phyloP scores from a whole-genome alignment of 2,888 invertebrate genomes.

The Drosophila peninsularis region DNA sequence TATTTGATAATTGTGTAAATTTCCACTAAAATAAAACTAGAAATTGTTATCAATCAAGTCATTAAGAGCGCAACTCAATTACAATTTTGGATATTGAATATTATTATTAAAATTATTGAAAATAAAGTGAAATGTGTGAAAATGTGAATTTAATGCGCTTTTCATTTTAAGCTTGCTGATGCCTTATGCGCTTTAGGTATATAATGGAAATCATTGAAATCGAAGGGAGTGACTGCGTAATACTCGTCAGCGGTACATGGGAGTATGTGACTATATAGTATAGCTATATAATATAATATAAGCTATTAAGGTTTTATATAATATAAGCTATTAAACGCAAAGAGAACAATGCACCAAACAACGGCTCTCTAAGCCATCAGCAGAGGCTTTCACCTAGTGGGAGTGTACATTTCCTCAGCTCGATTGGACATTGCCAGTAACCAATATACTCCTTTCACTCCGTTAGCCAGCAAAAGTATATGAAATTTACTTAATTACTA shows the following conservation, averaged over 20 bases:
- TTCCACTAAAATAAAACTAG: slow-evolving; percentile 23
- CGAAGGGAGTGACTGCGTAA: not conserved
- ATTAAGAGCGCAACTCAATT: slow-evolving; percentile 17
- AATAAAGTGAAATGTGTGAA: slow-evolving; percentile 1
- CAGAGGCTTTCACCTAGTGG: no score
- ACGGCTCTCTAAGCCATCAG: no score
- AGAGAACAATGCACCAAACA: no score
- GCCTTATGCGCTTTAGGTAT: not conserved
- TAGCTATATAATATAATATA: no score
- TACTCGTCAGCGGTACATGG: not conserved
- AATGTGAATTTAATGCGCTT: not conserved
- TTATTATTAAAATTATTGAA: not conserved
- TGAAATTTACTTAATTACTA: not conserved
- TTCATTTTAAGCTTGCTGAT: not conserved
- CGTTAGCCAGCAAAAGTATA: not conserved
- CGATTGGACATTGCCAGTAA: no score
- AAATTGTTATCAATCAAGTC: slow-evolving; percentile 13
- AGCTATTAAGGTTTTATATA: no score
- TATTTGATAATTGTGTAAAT: slow-evolving; percentile 26
- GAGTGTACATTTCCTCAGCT: no score
- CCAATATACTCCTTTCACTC: not conserved
- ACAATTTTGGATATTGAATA: slow-evolving; percentile 2
- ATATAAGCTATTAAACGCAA: no score
- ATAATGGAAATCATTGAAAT: not conserved
- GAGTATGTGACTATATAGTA: no score